Base-by-base conservation (phyloP, 2,888 invertebrate genomes). In the Leucoma salicis region DNA sequence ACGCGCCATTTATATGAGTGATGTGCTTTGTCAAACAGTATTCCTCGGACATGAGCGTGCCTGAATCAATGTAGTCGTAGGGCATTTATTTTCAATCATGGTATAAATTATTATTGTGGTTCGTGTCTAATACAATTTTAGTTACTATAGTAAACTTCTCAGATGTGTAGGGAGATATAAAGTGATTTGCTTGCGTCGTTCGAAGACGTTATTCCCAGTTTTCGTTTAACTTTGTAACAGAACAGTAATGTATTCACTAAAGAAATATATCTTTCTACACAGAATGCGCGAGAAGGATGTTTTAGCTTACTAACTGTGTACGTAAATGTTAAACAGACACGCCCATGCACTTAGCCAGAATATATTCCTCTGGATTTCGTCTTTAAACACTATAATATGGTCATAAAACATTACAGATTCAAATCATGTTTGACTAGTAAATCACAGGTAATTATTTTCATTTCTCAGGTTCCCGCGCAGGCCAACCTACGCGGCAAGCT, bases 401-500 rank as follows among this genome's bases (percentile, higher is more conserved):
- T 15, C 37, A 51, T 57, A 52, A 58, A 42, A 31, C 46, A 35
- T 56, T 48, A 49, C 12, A 43, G 41, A 77, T 69, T 69, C 75
- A 42, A 18, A 24, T 40, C 78, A 71, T 68, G 70, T 42, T 39
- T 36, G 43, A 39, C 44, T 62, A 67, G 70, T 81, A 72, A 64
- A 78, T 81, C 76, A 78, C 75, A 58, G 70, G 64, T 83, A 85
- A 82, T 82, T 82, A 84, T 85, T 83, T 82, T 73, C 80, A 81
- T 84, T 82, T 78, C 77, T 78, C 69, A 71, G 73, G 72, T 80
- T 69, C 72, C 70, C 72, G 72, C 74, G 67, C 68, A 65, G 62
- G 69, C 71, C 71, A 72, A 66, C 74, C 68, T 77, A 74, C 52
- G 69, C 63, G 68, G 65, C 67, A 70, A 63, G 62, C 51, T 28